Conservation (phyloP, 2,113 vertebrate genomes). For the Corvus hawaiiensis region DNA sequence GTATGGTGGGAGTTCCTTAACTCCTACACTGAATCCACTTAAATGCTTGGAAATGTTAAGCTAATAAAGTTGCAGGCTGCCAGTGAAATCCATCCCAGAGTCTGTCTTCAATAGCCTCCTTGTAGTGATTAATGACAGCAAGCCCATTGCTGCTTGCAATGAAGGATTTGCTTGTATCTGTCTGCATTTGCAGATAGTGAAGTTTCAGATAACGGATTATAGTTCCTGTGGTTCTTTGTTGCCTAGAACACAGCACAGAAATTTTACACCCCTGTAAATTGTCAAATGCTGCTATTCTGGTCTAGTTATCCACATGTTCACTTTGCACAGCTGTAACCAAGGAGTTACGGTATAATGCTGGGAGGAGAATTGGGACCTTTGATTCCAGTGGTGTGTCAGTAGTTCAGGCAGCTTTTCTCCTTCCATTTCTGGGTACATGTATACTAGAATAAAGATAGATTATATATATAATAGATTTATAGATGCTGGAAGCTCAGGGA, state of each 20-base stretch:
- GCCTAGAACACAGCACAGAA: background rate
- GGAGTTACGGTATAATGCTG: background rate
- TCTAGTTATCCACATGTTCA: background rate
- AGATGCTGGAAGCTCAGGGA: background rate
- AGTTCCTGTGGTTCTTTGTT: slow-evolving; percentile 48
- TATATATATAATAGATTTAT: background rate
- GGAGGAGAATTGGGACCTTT: background rate
- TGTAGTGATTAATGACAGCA: slow-evolving; percentile 50
- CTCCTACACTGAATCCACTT: slow-evolving; percentile 29
- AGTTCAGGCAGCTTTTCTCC: background rate
- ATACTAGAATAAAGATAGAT: background rate
- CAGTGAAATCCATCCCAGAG: slow-evolving; percentile 41
- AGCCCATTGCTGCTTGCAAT: background rate
- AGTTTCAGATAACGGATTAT: slow-evolving; percentile 40
- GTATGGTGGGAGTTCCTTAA: background rate
- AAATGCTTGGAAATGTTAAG: slow-evolving; percentile 28
- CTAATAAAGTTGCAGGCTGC: slow-evolving; percentile 56
- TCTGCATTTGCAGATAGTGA: background rate
- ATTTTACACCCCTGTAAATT: slow-evolving; percentile 32
- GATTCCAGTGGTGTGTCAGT: background rate
- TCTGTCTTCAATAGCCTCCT: slow-evolving; percentile 55
- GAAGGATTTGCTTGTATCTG: slow-evolving; percentile 49
- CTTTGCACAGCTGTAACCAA: background rate
- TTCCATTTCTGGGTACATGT: background rate
- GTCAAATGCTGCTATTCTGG: slow-evolving; percentile 26